Base-by-base conservation (phyloP, 2,888 invertebrate species). In the Antheraea assamensis region DNA sequence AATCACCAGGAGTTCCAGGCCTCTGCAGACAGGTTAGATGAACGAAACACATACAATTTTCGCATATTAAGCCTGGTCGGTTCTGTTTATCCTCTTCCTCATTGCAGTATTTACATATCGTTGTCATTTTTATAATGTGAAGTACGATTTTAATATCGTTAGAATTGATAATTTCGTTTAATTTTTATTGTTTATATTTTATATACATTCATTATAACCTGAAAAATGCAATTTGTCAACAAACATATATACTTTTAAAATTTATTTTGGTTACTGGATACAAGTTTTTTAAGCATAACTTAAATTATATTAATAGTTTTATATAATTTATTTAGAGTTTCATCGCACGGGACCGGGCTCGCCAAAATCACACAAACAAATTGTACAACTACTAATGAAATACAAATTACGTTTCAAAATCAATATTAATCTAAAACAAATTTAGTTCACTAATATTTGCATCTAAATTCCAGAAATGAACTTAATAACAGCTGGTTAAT, bases 1-100 rank as follows among this genome's bases (percentile, higher is more conserved):
- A 94, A 76, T 96, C 96, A 0, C 96, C 96, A 0, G 97, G 97
- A 0, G 97, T 96, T 17, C 96, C 95, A 0, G 96, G 96, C 35
- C 96, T 92, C 78, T 95, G 95, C 52, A 97, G 89, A 83, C 98
- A 98, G 35, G 92, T 90, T 24, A 96, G 86, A 83, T 97, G 97
- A 17, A 97, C 96, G 78, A 94, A 95, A 76, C 89, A 87, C 10
- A 92, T 85, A 82, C 97, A 97, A 52, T 84, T 89, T 52, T 89
- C 88, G 82, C 97, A 97, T 72, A 93, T 89, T 70, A 97, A 87
- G 31, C 96, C 96, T 55, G 96, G 96, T 35, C 90, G 92, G 17
- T 87, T 82, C 78, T 95, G 95, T 58, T 96, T 95, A 79, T 95
- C 90, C 77, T 96, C 93, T 30, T 86, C 78, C 70, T 92, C 88